phyloP scores from a whole-genome alignment of 2,888 invertebrate genomes.

The Helicoverpa assulta region DNA sequence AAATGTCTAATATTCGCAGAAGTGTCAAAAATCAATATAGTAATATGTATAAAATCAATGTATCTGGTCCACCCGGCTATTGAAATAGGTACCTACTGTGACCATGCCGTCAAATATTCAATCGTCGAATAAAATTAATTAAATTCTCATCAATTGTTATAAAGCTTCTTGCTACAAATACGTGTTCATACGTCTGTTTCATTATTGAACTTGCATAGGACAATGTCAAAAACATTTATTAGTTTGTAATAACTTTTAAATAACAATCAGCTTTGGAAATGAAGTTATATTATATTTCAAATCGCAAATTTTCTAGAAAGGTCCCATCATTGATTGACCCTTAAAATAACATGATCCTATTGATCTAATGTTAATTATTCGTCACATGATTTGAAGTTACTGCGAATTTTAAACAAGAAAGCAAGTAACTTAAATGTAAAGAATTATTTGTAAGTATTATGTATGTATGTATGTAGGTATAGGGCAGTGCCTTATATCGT shows the following conservation, averaged over 20 bases:
- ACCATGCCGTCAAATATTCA: constrained; percentile 15
- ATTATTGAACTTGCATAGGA: constrained; percentile 22
- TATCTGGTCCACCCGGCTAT: constrained; percentile 21
- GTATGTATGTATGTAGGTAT: constrained; percentile 58
- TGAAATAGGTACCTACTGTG: constrained; percentile 5
- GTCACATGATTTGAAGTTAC: constrained; percentile 19
- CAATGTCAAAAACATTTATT: constrained; percentile 29
- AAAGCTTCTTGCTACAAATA: constrained; percentile 20
- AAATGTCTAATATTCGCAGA: no score
- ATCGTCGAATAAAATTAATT: constrained; percentile 28
- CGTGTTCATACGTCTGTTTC: constrained; percentile 6
- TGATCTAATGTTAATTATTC: not conserved
- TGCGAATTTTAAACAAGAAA: constrained; percentile 23
- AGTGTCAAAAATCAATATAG: no score
- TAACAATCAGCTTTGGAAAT: constrained; percentile 27
- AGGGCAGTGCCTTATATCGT: constrained; percentile 82
- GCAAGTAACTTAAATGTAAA: constrained; percentile 43
- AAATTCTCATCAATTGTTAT: constrained; percentile 1
- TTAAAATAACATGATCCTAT: not conserved
- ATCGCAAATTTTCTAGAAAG: constrained; percentile 3
- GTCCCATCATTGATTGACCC: not conserved
- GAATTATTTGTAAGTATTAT: constrained; percentile 40
- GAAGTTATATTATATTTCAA: constrained; percentile 20
- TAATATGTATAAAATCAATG: constrained; percentile 7
- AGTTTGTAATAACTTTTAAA: constrained; percentile 16